phyloP scores from a whole-genome alignment of 2,888 invertebrate genomes.

The Mylabris sibirica region DNA sequence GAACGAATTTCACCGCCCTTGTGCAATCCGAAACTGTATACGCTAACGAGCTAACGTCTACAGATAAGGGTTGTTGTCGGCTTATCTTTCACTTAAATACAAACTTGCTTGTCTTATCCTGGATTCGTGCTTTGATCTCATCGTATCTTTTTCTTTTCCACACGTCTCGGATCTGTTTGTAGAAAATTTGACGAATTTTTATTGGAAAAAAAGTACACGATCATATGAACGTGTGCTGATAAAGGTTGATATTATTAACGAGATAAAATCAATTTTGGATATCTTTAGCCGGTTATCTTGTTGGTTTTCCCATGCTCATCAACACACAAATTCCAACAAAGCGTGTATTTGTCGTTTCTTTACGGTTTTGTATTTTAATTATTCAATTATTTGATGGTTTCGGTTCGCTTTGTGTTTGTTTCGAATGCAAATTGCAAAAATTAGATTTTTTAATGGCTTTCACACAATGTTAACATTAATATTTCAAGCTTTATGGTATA shows the following conservation, averaged over 20 bases:
- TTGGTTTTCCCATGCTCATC: background rate
- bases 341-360: background rate
- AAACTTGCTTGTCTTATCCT: background rate
- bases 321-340: background rate
- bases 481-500: background rate
- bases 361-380: background rate
- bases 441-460: background rate
- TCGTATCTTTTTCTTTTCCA: too few relatives aligned
- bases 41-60: background rate
- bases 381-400: background rate
- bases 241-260: background rate
- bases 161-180: background rate
- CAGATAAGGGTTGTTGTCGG: constrained; percentile 13
- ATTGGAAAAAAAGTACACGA: background rate
- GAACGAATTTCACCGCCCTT: background rate
- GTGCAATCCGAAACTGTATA: background rate
- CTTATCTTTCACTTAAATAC: constrained; percentile 23
- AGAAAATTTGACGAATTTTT: background rate
- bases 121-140: constrained; percentile 19
- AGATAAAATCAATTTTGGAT: background rate
- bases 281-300: constrained; percentile 2
- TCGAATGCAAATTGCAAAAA: background rate
- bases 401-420: background rate
- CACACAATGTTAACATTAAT: constrained; percentile 3
- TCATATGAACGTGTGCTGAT: background rate